A percentile compares a stretch with the other conserved stretches of the same genome.
Evolutionary conservation across 23 tunicate species (phyloP).

Genomic region (Trididemnum clinides): DNA sequence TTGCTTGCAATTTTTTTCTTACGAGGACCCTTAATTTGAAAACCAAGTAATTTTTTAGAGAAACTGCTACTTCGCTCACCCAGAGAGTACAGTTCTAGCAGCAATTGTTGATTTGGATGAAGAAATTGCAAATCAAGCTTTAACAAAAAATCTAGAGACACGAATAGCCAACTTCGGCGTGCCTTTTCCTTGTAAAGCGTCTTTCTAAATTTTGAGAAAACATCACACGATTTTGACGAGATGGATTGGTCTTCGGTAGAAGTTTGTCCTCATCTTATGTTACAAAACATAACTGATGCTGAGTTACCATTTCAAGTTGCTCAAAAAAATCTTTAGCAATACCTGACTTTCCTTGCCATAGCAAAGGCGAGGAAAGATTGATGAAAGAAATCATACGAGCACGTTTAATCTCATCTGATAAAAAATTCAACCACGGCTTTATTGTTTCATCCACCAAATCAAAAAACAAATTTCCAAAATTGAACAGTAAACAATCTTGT

Average conservation of each 20-base stretch:
- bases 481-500: conserved; percentile 7
- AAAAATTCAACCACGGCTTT: conserved; percentile 3
- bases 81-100: no score
- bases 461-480: conserved; percentile 10
- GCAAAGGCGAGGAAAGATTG: not conserved
- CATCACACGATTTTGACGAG: not conserved
- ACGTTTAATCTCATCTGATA: not conserved
- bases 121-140: not conserved
- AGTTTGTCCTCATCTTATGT: not conserved
- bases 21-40: no score
- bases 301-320: no score
- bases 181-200: not conserved
- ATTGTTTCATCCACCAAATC: conserved; percentile 1
- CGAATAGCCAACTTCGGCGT: not conserved
- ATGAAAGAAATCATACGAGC: conserved; percentile 5
- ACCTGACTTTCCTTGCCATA: conserved; percentile 10
- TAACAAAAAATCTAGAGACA: not conserved
- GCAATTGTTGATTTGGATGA: not conserved
- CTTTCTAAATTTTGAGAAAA: not conserved
- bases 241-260: not conserved
- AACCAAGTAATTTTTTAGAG: no score
- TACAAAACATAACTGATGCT: not conserved
- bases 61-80: no score
- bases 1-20: no score
- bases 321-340: conserved; percentile 1